phyloP scores from a whole-genome alignment of 2,797 vertebrate species.

The Brotula barbata region DNA sequence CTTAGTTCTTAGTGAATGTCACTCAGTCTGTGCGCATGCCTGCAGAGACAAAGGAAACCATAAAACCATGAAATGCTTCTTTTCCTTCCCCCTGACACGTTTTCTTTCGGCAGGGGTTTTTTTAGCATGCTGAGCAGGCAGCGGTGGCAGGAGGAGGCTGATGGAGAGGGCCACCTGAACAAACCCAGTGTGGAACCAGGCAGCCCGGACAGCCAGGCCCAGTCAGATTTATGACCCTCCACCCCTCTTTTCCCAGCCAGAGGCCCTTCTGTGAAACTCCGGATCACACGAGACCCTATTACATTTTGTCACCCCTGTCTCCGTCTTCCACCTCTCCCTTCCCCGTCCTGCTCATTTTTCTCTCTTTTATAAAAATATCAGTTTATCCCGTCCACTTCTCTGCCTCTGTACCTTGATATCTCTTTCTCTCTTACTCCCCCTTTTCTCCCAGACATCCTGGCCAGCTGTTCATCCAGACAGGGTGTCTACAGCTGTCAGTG shows the following conservation, averaged over 20 bases:
- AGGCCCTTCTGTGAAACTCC: conserved; percentile 64
- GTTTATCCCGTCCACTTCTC: conserved; percentile 33
- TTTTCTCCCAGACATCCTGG: conserved; percentile 65
- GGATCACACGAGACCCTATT: conserved; percentile 56
- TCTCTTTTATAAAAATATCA: conserved; percentile 16
- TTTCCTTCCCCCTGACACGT: conserved; percentile 56
- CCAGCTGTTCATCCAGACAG: conserved; percentile 74
- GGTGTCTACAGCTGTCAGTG: conserved; percentile 69
- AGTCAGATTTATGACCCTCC: conserved; percentile 75
- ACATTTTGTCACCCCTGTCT: conserved; percentile 63
- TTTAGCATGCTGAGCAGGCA: conserved; percentile 52
- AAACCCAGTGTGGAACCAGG: conserved; percentile 72
- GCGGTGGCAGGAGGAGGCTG: conserved; percentile 51
- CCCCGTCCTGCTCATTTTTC: conserved; percentile 41
- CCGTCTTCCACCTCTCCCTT: conserved; percentile 42
- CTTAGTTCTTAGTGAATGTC: conserved; percentile 55
- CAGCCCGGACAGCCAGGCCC: conserved; percentile 46
- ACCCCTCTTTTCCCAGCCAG: conserved; percentile 64
- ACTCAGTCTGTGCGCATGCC: conserved; percentile 49
- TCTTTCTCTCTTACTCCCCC: conserved; percentile 29
- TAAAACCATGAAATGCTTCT: conserved; percentile 66
- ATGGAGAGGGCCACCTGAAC: conserved; percentile 80
- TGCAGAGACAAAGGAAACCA: conserved; percentile 66
- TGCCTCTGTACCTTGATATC: conserved; percentile 43
- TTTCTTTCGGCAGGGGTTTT: conserved; percentile 54